Conservation (phyloP, 2,797 vertebrate genomes). For the Labeo calbasu region DNA sequence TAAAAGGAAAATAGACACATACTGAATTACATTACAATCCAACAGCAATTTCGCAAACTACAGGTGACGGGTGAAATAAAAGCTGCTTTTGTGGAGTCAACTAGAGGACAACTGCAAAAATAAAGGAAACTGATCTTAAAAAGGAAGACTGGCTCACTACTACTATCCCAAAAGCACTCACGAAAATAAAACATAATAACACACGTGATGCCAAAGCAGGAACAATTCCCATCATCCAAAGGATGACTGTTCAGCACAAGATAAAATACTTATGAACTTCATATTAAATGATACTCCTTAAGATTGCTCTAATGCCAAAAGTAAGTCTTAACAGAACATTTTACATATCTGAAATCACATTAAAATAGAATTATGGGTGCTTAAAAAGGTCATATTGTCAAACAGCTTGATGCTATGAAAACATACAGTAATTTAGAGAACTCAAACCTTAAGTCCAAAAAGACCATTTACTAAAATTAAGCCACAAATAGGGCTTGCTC, state of each 20-base stretch:
- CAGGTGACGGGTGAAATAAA: conserved; percentile 13
- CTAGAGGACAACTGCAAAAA: conserved; percentile 32
- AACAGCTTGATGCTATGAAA: not conserved
- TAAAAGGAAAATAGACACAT: conserved; percentile 35
- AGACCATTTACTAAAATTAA: not conserved
- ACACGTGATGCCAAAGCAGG: not conserved
- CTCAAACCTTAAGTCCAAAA: not conserved
- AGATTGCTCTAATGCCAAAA: not conserved
- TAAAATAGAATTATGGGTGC: not conserved
- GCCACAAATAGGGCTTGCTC: not conserved
- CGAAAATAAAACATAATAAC: not conserved
- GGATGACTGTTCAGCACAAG: not conserved
- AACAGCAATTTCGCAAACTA: conserved; percentile 17
- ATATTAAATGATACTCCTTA: not conserved
- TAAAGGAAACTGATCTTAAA: conserved; percentile 4
- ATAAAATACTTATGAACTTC: not conserved
- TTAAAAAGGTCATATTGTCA: not conserved
- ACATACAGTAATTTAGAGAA: not conserved
- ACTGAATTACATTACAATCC: conserved; percentile 38
- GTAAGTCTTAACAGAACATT: not conserved
- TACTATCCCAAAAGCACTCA: not conserved
- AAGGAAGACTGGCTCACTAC: conserved; percentile 4
- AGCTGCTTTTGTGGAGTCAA: conserved; percentile 27
- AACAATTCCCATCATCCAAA: not conserved
- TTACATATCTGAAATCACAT: not conserved